These are phyloP conservation scores for Castor canadensis DNA, from an alignment of 2,113 vertebrate genomes.

Conservation along the genomic window DNA sequence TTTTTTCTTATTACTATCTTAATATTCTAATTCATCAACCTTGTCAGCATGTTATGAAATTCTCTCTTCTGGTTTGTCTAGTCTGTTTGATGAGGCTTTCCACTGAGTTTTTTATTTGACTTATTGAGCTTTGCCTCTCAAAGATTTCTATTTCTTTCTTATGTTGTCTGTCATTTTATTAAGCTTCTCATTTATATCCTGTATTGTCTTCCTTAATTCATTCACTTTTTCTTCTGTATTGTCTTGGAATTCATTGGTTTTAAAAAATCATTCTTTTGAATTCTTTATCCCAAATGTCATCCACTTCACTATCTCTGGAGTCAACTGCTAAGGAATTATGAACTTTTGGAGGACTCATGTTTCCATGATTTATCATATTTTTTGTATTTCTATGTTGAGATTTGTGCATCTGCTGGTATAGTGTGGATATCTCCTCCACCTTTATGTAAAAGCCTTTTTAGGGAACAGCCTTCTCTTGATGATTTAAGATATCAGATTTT, in stretches of 20 bases:
- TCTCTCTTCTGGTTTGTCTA: not conserved
- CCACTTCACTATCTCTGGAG: not conserved
- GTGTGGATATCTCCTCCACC: no score
- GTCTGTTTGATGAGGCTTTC: not conserved
- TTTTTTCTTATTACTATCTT: no score
- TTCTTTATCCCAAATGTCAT: not conserved
- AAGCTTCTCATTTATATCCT: no score
- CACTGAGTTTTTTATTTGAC: not conserved
- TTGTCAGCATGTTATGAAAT: not conserved
- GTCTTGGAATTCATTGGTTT: not conserved
- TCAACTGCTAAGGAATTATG: not conserved
- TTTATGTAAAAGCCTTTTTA: not conserved
- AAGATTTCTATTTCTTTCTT: not conserved
- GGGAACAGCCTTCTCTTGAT: not conserved
- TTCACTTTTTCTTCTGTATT: not conserved
- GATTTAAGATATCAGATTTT: not conserved
- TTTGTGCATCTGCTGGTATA: no score
- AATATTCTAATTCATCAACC: not conserved
- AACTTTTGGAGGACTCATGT: no score
- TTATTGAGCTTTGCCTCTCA: no score
- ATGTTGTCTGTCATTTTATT: no score
- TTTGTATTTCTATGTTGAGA: no score
- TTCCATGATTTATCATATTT: no score
- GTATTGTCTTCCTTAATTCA: not conserved
- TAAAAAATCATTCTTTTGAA: not conserved